phyloP scores from a whole-genome alignment of 2,888 invertebrate species.

The Volucella bombylans region DNA sequence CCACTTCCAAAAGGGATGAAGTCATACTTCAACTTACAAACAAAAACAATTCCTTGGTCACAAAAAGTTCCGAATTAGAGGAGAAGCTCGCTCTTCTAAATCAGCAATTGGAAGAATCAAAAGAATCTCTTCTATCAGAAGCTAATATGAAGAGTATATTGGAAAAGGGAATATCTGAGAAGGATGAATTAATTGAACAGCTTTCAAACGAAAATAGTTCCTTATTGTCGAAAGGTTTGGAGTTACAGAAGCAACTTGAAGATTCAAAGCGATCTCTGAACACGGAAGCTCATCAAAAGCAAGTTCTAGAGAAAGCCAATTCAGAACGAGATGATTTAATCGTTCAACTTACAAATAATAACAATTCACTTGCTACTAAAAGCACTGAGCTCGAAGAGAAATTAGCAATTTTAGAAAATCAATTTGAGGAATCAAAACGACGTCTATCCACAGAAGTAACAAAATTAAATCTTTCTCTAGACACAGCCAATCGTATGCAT shows the following conservation, averaged over 20 bases:
- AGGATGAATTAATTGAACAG: slow-evolving; percentile 8
- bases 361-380: slow-evolving; percentile 54
- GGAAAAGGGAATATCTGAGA: background rate
- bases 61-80: background rate
- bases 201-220: slow-evolving; percentile 3
- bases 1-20: slow-evolving; percentile 28
- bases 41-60: background rate
- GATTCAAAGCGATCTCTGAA: slow-evolving; percentile 32
- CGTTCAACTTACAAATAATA: slow-evolving; percentile 52
- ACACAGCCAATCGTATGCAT: slow-evolving; percentile 3
- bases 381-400: slow-evolving; percentile 50
- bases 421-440: slow-evolving; percentile 58
- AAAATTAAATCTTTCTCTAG: slow-evolving; percentile 28
- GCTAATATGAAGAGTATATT: background rate
- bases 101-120: background rate
- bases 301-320: slow-evolving; percentile 55
- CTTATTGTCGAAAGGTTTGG: slow-evolving; percentile 22
- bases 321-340: slow-evolving; percentile 64
- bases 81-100: no score
- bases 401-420: slow-evolving; percentile 56
- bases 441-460: slow-evolving; percentile 46
- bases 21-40: slow-evolving; percentile 22
- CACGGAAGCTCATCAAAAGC: slow-evolving; percentile 36
- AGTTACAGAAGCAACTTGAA: slow-evolving; percentile 25
- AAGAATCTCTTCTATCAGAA: slow-evolving; percentile 11